Conservation (phyloP, 1,140 invertebrate genomes). For the Drosophila repletoides region DNA sequence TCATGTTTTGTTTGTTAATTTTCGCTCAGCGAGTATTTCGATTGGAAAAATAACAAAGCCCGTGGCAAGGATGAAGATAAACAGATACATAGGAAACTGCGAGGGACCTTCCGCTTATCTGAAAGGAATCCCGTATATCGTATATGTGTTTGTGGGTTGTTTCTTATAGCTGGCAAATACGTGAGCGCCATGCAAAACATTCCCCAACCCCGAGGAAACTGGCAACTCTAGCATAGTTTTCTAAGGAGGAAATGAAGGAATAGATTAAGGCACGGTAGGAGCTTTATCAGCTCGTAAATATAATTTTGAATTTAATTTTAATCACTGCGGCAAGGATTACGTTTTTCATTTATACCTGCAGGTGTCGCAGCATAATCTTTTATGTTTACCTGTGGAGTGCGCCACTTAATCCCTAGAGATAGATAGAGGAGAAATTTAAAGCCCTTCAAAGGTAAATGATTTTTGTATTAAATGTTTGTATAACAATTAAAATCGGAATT, state of each 20-base stretch:
- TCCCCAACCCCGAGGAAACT: constrained; percentile 6
- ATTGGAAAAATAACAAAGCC: constrained; percentile 41
- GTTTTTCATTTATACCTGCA: too few relatives aligned
- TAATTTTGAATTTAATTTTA: constrained; percentile 81
- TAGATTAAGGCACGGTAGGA: constrained; percentile 61
- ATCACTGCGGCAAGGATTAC: constrained; percentile 53
- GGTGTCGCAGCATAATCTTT: too few relatives aligned
- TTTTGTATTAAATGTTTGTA: too few relatives aligned
- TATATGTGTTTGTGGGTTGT: constrained; percentile 58
- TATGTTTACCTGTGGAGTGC: too few relatives aligned
- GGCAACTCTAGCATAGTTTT: too few relatives aligned
- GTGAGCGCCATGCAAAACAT: constrained; percentile 57
- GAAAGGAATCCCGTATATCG: constrained; percentile 20
- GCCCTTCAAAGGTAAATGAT: too few relatives aligned
- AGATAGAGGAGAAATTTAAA: too few relatives aligned
- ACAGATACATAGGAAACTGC: constrained; percentile 1
- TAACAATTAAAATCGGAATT: too few relatives aligned
- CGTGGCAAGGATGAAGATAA: constrained; percentile 11
- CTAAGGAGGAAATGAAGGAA: too few relatives aligned
- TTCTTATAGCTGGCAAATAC: constrained; percentile 30
- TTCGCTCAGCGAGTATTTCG: constrained; percentile 19
- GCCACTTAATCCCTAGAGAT: too few relatives aligned
- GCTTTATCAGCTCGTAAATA: constrained; percentile 80
- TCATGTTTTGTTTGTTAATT: constrained; percentile 48
- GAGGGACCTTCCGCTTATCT: constrained; percentile 57